Evolutionary conservation across 1,140 invertebrate genomes (phyloP).

Genomic region (Drosophila seguyi): DNA sequence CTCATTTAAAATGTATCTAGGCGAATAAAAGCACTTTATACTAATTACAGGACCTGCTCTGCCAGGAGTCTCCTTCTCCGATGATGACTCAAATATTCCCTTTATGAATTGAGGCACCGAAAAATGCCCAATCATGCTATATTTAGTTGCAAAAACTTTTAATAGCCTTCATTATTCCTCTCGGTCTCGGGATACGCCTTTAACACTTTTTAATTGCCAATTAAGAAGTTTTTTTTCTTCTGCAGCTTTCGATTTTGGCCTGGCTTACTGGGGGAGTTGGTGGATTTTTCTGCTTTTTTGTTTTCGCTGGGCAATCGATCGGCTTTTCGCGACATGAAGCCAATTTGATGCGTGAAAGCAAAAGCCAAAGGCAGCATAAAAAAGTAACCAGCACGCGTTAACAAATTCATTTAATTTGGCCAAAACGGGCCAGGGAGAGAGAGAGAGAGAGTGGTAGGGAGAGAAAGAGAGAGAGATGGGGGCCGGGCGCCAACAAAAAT

Average conservation of each 20-base stretch:
- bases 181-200: constrained; percentile 25
- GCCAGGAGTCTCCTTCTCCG: too few relatives aligned
- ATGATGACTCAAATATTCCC: constrained; percentile 21
- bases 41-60: constrained; percentile 41
- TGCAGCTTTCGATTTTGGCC: constrained; percentile 43
- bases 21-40: constrained; percentile 47
- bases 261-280: not conserved
- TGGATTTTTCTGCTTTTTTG: not conserved
- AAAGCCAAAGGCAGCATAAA: constrained; percentile 55
- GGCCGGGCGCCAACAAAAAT: constrained; percentile 65
- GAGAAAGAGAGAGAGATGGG: constrained; percentile 3
- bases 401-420: constrained; percentile 80
- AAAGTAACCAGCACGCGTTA: constrained; percentile 68
- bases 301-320: constrained; percentile 52
- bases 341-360: constrained; percentile 59
- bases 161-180: constrained; percentile 49
- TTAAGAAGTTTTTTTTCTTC: constrained; percentile 66
- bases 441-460: not conserved
- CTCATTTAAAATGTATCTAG: constrained; percentile 59
- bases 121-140: constrained; percentile 14
- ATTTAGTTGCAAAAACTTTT: constrained; percentile 52
- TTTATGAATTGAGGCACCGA: constrained; percentile 15
- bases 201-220: constrained; percentile 77
- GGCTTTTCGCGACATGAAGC: constrained; percentile 33
- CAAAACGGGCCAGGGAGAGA: constrained; percentile 13